Evolutionary conservation across 1,140 invertebrate genomes (phyloP).

Genomic region (Tetramorium parvispinum): DNA sequence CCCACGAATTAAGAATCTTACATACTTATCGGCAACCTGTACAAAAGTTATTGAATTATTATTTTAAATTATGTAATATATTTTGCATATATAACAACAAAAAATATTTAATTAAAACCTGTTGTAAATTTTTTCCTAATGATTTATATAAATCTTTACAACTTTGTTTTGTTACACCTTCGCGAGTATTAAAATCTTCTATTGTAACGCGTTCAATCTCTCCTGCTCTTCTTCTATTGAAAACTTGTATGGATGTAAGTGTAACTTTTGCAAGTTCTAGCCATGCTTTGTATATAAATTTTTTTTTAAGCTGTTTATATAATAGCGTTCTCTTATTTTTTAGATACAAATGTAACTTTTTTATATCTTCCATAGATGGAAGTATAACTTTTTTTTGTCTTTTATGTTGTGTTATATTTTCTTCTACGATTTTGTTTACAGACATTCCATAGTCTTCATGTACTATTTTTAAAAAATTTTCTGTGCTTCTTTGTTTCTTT

Average conservation of each 20-base stretch:
- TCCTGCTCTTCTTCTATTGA: constrained; percentile 23
- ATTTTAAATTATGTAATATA: neutral
- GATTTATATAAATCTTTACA: constrained; percentile 22
- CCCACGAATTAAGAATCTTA: constrained; percentile 22
- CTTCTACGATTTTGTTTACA: constrained; percentile 5
- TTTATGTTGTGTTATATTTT: neutral
- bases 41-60: neutral
- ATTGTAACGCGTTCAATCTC: constrained; percentile 16
- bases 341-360: constrained; percentile 5
- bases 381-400: constrained; percentile 3
- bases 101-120: neutral
- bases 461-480: constrained; percentile 14
- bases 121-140: constrained; percentile 20
- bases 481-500: neutral
- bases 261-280: constrained; percentile 10
- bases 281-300: neutral
- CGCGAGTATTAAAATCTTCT: constrained; percentile 14
- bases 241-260: constrained; percentile 19
- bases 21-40: constrained; percentile 25
- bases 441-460: constrained; percentile 8
- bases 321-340: constrained; percentile 2
- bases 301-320: neutral
- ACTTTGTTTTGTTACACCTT: neutral
- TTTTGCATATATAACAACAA: neutral
- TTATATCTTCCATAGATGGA: constrained; percentile 20